These are phyloP conservation scores for Acholoe squamosa DNA, from an alignment of 2,888 invertebrate species.

Conservation along the genomic window DNA sequence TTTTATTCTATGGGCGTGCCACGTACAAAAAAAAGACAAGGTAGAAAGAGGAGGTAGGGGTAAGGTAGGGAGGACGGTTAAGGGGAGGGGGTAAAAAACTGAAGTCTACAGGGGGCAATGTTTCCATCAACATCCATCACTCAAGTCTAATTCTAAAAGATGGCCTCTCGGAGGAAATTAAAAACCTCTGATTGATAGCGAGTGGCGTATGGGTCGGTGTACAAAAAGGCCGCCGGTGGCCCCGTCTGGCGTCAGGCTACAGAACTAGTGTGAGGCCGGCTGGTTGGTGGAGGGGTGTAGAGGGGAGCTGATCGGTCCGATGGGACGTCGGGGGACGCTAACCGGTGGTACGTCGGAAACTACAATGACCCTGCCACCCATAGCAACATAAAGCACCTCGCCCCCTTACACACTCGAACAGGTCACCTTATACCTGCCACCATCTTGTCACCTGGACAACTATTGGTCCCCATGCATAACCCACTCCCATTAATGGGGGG, in stretches of 20 bases:
- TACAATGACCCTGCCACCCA: too few relatives aligned
- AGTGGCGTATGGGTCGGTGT: constrained; percentile 46
- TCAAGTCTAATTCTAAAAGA: constrained; percentile 48
- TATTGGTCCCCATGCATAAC: too few relatives aligned
- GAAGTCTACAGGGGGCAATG: constrained; percentile 45
- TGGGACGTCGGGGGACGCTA: background rate
- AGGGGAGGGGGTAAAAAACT: background rate
- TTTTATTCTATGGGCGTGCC: constrained; percentile 12
- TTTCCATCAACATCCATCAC: constrained; percentile 59
- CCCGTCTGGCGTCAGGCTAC: background rate
- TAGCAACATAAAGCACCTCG: too few relatives aligned
- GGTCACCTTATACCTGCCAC: too few relatives aligned
- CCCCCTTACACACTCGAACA: too few relatives aligned
- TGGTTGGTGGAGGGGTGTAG: background rate
- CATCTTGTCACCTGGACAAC: too few relatives aligned
- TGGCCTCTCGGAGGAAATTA: constrained; percentile 59
- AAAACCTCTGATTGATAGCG: constrained; percentile 52
- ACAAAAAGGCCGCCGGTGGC: constrained; percentile 29
- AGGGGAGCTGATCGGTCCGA: background rate
- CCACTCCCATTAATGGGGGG: background rate
- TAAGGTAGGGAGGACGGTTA: background rate
- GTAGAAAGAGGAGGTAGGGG: background rate
- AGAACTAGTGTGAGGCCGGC: background rate
- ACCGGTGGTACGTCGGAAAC: too few relatives aligned
- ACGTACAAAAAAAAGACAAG: background rate